Evolutionary conservation across 64 coral and sea anemone genomes (phyloP).

Genomic region (Montipora cactus): DNA sequence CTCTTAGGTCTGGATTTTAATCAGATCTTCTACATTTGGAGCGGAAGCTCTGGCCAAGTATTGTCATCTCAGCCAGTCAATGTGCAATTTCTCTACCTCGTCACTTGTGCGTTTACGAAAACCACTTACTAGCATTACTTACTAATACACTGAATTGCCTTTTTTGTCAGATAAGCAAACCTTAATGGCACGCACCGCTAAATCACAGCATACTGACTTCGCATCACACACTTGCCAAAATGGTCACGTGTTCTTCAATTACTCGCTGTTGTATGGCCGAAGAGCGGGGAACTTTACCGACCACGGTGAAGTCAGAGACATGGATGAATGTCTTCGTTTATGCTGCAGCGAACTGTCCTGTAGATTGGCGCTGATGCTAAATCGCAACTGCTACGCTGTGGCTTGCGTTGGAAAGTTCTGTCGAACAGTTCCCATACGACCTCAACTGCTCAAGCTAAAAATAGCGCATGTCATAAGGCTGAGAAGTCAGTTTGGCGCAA

Average conservation of each 20-base stretch:
- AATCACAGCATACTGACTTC: neutral
- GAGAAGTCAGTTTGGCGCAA: constrained; percentile 30
- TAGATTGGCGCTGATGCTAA: constrained; percentile 54
- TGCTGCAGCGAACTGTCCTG: constrained; percentile 57
- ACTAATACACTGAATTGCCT: neutral
- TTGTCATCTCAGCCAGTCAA: no score
- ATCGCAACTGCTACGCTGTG: constrained; percentile 55
- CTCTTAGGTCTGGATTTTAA: no score
- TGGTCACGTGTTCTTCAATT: constrained; percentile 40
- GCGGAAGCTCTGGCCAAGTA: no score
- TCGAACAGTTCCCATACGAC: constrained; percentile 51
- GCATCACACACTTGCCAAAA: constrained; percentile 18
- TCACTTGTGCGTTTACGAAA: no score
- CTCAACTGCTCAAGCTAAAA: constrained; percentile 19
- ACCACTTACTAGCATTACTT: neutral
- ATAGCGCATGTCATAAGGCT: constrained; percentile 61
- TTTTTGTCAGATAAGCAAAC: neutral
- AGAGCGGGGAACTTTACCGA: constrained; percentile 62
- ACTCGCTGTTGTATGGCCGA: constrained; percentile 60
- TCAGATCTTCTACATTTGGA: no score
- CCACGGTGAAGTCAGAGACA: constrained; percentile 39
- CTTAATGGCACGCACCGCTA: neutral
- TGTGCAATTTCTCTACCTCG: no score
- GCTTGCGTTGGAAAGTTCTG: constrained; percentile 60
- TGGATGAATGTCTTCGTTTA: constrained; percentile 39